A percentile compares a stretch with the other conserved stretches of the same genome.
Evolutionary conservation across 2,888 invertebrate genomes (phyloP).

Genomic region (Sphaerophoria rueppellii): DNA sequence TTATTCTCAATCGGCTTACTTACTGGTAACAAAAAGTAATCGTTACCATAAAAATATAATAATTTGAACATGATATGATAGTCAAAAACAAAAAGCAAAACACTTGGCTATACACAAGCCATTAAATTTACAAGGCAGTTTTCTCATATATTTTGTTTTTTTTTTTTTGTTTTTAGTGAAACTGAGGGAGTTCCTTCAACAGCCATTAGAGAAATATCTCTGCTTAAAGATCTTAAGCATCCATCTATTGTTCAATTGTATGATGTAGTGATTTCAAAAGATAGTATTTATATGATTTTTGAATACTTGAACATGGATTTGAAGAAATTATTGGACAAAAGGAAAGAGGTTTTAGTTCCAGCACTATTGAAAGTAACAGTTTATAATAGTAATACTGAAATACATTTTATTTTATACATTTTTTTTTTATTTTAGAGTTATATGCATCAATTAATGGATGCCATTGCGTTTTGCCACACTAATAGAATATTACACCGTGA

Average conservation of each 20-base stretch:
- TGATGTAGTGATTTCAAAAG: slow-evolving; percentile 93
- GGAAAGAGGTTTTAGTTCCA: slow-evolving; percentile 85
- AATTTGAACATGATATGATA: too few species aligned
- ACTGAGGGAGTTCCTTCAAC: slow-evolving; percentile 99
- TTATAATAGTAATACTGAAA: too few species aligned
- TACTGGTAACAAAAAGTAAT: too few species aligned
- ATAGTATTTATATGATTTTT: slow-evolving; percentile 95
- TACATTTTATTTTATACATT: not conserved
- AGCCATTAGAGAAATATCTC: slow-evolving; percentile 96
- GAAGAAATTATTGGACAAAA: slow-evolving; percentile 92
- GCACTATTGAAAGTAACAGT: slow-evolving; percentile 86
- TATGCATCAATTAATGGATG: slow-evolving; percentile 93
- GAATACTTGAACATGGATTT: slow-evolving; percentile 97
- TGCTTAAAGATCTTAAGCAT: slow-evolving; percentile 94
- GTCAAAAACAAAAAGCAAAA: too few species aligned
- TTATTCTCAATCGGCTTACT: too few species aligned
- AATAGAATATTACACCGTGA: slow-evolving; percentile 95
- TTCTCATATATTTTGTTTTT: not conserved
- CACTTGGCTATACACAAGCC: too few species aligned
- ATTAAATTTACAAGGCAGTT: too few species aligned
- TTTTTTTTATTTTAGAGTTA: slow-evolving; percentile 85
- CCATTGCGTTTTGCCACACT: slow-evolving; percentile 94
- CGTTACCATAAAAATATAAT: too few species aligned
- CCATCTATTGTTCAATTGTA: slow-evolving; percentile 94
- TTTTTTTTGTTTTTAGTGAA: slow-evolving; percentile 85